Evolutionary conservation across 2,797 vertebrate species (phyloP).

Genomic region (Lepilemur ruficaudatus): DNA sequence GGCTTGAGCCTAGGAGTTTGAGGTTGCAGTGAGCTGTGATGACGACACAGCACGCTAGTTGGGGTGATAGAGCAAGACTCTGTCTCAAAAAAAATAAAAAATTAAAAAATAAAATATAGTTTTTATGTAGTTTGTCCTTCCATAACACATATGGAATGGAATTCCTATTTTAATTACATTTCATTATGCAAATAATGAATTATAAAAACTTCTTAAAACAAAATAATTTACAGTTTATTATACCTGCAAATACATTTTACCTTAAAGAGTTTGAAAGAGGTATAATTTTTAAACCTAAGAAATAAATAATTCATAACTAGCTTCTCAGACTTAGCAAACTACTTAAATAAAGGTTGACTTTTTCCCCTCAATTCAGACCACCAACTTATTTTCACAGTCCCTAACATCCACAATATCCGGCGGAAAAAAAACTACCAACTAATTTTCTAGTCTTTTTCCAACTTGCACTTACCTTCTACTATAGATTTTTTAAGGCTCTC

Average conservation of each 20-base stretch:
- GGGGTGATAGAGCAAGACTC: no score
- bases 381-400: not conserved
- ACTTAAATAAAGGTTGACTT: slow-evolving; percentile 30
- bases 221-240: not conserved
- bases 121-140: not conserved
- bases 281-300: slow-evolving; percentile 30
- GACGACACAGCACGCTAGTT: no score
- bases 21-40: no score
- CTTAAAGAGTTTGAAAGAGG: not conserved
- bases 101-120: not conserved
- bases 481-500: not conserved
- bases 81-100: no score
- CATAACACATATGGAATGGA: not conserved
- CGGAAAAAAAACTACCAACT: not conserved
- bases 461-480: not conserved
- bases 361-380: not conserved
- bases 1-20: no score
- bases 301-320: slow-evolving; percentile 24
- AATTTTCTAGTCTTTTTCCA: slow-evolving; percentile 44
- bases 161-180: slow-evolving; percentile 34
- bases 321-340: slow-evolving; percentile 27
- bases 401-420: not conserved
- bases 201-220: not conserved
- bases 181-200: not conserved
- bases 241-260: slow-evolving; percentile 32